Percentiles rank a stretch among this genome's conserved stretches.
Evolutionary conservation across 2,888 invertebrate species (phyloP).

Genomic region (Gonocerus acuteangulatus): DNA sequence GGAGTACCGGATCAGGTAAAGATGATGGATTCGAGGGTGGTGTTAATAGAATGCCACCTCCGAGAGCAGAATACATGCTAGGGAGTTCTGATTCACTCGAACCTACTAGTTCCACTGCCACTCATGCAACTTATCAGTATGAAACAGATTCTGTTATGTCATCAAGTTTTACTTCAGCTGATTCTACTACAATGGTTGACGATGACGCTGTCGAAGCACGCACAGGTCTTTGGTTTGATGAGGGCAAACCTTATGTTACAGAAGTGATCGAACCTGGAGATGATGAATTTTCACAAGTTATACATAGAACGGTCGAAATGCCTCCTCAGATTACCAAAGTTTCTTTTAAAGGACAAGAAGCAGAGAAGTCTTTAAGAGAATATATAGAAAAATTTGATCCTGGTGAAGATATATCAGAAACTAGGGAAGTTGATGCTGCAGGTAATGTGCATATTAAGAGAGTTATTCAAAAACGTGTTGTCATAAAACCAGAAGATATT

Average conservation of each 20-base stretch:
- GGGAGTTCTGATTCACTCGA: constrained; percentile 68
- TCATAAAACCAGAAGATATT: constrained; percentile 43
- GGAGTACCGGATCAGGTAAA: constrained; percentile 44
- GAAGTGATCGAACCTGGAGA: constrained; percentile 48
- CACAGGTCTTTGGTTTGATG: constrained; percentile 47
- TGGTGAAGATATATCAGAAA: constrained; percentile 49
- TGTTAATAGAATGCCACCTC: constrained; percentile 38
- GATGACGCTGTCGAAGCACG: constrained; percentile 52
- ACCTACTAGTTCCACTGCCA: constrained; percentile 69
- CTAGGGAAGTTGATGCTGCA: constrained; percentile 47
- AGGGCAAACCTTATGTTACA: constrained; percentile 45
- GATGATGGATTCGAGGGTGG: constrained; percentile 39
- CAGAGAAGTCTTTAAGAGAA: constrained; percentile 47
- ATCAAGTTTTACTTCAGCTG: constrained; percentile 73
- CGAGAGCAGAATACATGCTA: constrained; percentile 45
- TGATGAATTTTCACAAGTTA: constrained; percentile 46
- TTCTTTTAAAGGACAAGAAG: constrained; percentile 50
- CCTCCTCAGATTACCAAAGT: constrained; percentile 49
- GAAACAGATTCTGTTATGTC: constrained; percentile 80
- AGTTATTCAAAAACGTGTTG: constrained; percentile 47
- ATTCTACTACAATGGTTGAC: constrained; percentile 77
- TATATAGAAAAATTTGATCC: constrained; percentile 49
- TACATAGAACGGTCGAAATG: constrained; percentile 47
- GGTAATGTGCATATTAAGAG: constrained; percentile 51
- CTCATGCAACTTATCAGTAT: constrained; percentile 74